Base-by-base conservation (phyloP, 2,888 invertebrate species). In the Dromius quadrimaculatus region DNA sequence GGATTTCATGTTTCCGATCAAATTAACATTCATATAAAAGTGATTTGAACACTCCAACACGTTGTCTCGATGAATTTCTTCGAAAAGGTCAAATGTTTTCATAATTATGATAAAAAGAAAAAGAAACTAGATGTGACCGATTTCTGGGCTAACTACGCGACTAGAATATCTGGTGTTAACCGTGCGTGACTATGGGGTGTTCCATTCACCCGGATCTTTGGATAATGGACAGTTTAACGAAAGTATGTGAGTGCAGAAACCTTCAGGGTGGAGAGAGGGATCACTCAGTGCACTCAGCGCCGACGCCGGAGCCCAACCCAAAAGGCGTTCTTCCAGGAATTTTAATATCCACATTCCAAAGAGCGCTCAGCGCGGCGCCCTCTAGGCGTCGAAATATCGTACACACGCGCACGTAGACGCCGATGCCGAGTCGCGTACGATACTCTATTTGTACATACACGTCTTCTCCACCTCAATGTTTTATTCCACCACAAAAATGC, bases 331-430 rank as follows among this genome's bases (percentile, higher is more conserved):
- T 41, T 19, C 45, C 71, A 78, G 77, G 79, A 78, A 79, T 78
- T 78, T 78, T 78, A 78, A 78, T 78, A 78, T 78, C 77, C 77
- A 76, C 77, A 78, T 78, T 78, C 78, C 77, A 47, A 45, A 45
- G 74, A 72, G 50, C 68, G 73, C 74, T 72, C 73, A 73, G 71
- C 73, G 72, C 72, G 74, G 73, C 72, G 73, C 71, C 72, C 73
- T 71, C 74, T 34, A n/a, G 45, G 20, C 50, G 50, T 19, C 13
- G 22, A 34, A 13, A n/a, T 32, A 22, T 20, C 57, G 50, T 20
- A 23, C 54, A n/a, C 41, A 45, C 45, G 47, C 45, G n/a, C 45
- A 9, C 59, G 38, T 2, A 8, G 19, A 19, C 19, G 8, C 36
- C 36, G 36, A n/a, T n/a, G 22, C 47, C 47, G 23, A n/a, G n/a